Evolutionary conservation across 2,113 vertebrate species (phyloP), one percentile per base, ranked within the genome.

Genomic region (Myotis yumanensis): DNA sequence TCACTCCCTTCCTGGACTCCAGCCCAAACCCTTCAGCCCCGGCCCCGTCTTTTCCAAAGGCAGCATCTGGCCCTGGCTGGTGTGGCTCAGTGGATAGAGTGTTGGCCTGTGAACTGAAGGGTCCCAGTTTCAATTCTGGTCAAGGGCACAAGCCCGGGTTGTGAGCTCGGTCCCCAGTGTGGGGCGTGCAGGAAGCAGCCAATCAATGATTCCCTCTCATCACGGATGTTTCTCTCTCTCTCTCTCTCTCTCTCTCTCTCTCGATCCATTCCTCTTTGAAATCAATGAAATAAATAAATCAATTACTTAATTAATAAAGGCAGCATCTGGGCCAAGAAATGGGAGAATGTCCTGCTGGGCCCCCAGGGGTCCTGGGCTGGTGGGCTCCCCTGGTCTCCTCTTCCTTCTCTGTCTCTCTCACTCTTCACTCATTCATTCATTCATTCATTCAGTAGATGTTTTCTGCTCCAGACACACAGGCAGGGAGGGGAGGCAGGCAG

Each of bases 311-410:
- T 25, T 25, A 28, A 62, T 28, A 2, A 28, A 62, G 4, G 23
- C 59, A 7, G 62, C 32, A 23, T 68, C 86, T 37, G 86, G 59
- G 72, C 62, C 40, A n/a, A 2, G 20, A 64, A 37, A 30, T 2
- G 28, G 52, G 68, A 48, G 54, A 11, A 46, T 46, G 32, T 76
- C 37, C 89, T 22, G 57, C 43, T 0, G 17, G 64, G 77, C 20
- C 64, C 64, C 43, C 37, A 3, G 48, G 11, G 4, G 4, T 18
- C 79, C 79, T 11, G 62, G 75, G 15, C 64, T 25, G 40, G 23
- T 0, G 4, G 5, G 30, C 22, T 28, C 2, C 1, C 62, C 2
- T 1, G 0, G 4, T 22, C 66, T 25, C 16, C 64, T 22, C 40
- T 10, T 37, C 1, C 32, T 69, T 51, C 17, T 22, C 73, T 7